Evolutionary conservation across 2,888 invertebrate genomes (phyloP).

Genomic region (Proisotoma minuta): DNA sequence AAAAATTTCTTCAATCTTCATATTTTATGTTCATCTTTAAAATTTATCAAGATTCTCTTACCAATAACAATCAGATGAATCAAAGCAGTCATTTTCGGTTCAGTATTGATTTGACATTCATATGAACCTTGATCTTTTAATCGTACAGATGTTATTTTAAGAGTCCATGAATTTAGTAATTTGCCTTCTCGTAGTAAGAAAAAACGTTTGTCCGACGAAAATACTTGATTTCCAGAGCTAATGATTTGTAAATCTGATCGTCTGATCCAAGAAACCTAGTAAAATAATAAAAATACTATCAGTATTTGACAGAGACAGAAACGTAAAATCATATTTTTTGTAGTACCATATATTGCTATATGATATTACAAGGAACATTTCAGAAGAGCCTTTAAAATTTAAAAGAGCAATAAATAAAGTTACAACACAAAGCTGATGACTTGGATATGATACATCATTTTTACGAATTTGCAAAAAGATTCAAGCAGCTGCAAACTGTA

Average conservation of each 20-base stretch:
- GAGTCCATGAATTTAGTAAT: conserved; percentile 40
- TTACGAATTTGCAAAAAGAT: too few species aligned
- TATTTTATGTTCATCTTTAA: neutral
- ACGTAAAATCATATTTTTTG: too few species aligned
- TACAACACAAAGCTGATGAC: too few species aligned
- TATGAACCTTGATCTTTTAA: conserved; percentile 47
- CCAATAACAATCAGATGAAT: conserved; percentile 48
- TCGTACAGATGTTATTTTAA: conserved; percentile 32
- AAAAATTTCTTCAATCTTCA: neutral
- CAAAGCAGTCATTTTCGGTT: conserved; percentile 49
- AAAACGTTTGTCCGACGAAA: conserved; percentile 40
- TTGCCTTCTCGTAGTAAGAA: conserved; percentile 38
- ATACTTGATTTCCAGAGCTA: conserved; percentile 42
- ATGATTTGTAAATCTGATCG: conserved; percentile 44
- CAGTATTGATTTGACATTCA: conserved; percentile 50
- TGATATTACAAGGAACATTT: too few species aligned
- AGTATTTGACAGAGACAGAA: too few species aligned
- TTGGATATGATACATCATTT: too few species aligned
- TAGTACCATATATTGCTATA: too few species aligned
- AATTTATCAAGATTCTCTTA: conserved; percentile 29
- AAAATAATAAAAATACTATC: too few species aligned
- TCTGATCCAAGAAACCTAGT: conserved; percentile 46
- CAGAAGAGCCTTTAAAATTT: too few species aligned
- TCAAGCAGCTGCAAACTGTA: too few species aligned
- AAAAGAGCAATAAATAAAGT: too few species aligned